phyloP scores from a whole-genome alignment of 2,113 vertebrate species.

The Dipodomys merriami region DNA sequence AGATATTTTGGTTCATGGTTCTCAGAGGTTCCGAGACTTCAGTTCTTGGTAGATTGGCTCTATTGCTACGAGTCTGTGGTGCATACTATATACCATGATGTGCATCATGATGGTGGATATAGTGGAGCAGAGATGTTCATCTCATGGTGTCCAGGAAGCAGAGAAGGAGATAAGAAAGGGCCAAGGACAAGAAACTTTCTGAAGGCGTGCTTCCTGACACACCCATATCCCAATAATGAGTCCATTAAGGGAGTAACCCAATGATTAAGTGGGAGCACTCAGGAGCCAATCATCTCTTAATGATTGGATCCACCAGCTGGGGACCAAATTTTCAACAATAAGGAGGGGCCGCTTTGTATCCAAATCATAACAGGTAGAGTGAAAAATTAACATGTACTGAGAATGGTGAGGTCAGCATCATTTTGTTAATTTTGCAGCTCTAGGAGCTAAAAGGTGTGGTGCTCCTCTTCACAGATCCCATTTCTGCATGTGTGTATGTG shows the following conservation, averaged over 20 bases:
- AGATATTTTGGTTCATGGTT: background rate
- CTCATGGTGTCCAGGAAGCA: background rate
- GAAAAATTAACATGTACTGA: background rate
- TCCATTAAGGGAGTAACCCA: background rate
- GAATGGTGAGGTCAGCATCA: background rate
- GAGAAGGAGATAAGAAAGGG: background rate
- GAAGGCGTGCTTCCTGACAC: background rate
- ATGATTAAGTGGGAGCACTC: background rate
- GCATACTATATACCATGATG: background rate
- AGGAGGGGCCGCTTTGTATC: too few relatives aligned
- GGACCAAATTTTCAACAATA: too few relatives aligned
- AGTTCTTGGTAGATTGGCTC: background rate
- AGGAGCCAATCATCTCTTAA: background rate
- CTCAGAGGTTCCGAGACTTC: background rate
- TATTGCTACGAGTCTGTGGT: background rate
- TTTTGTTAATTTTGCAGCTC: background rate
- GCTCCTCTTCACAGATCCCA: too few relatives aligned
- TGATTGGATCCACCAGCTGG: background rate
- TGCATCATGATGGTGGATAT: too few relatives aligned
- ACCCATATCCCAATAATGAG: background rate
- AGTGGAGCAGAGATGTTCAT: background rate
- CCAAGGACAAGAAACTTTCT: background rate
- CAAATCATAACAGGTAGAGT: background rate
- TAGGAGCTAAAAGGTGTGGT: background rate
- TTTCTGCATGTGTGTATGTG: background rate